These are phyloP conservation scores for Melanchra persicariae DNA, from an alignment of 2,888 invertebrate genomes.

Conservation along the genomic window DNA sequence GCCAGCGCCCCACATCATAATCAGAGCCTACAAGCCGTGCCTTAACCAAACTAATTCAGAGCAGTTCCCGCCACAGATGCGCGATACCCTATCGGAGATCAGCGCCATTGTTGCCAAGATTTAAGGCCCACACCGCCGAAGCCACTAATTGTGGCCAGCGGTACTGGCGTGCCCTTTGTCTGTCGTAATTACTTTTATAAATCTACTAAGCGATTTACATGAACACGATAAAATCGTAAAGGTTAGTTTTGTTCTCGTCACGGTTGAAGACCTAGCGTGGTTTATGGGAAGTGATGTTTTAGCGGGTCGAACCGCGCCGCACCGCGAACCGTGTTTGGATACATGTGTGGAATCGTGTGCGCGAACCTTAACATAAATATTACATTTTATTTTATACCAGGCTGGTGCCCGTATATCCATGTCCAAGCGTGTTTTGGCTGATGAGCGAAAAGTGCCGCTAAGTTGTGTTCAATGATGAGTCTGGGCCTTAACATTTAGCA, in stretches of 20 bases:
- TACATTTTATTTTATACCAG: no score
- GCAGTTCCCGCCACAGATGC: constrained; percentile 80
- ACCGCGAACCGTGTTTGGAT: constrained; percentile 18
- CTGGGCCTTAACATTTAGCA: not conserved
- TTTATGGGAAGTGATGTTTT: constrained; percentile 54
- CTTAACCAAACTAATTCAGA: constrained; percentile 84
- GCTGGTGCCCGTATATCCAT: not conserved
- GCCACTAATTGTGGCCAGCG: constrained; percentile 66
- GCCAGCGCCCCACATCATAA: constrained; percentile 54
- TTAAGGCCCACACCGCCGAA: constrained; percentile 72
- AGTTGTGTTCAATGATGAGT: not conserved
- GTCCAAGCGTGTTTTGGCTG: not conserved
- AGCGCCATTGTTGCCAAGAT: constrained; percentile 82
- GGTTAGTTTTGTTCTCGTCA: constrained; percentile 81
- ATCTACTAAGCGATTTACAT: constrained; percentile 84
- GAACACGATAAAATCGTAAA: constrained; percentile 76
- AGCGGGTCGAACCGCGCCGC: constrained; percentile 13
- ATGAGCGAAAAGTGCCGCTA: not conserved
- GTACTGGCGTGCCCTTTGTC: constrained; percentile 76
- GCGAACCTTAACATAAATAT: constrained; percentile 8
- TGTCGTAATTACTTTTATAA: constrained; percentile 84
- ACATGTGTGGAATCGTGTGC: not conserved
- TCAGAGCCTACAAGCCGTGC: constrained; percentile 52
- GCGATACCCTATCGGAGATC: constrained; percentile 84
- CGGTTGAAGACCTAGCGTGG: constrained; percentile 67